Evolutionary conservation across 1,140 invertebrate genomes (phyloP).

Genomic region (Sipha flava): DNA sequence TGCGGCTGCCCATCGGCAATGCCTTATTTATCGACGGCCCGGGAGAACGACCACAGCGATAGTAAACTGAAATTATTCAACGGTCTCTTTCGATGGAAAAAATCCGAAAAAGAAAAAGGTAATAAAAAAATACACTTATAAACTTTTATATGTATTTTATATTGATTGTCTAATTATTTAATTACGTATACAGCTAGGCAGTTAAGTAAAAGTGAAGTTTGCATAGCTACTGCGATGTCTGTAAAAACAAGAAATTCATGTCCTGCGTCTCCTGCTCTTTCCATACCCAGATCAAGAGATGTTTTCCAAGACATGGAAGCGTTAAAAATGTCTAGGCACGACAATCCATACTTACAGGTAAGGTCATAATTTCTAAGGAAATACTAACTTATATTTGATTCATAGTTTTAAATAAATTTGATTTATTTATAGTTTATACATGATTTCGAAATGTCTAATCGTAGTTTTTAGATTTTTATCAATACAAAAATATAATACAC

Average conservation of each 20-base stretch:
- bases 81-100: constrained; percentile 14
- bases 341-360: constrained; percentile 73
- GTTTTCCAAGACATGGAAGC: constrained; percentile 52
- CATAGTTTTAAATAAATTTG: too few species aligned
- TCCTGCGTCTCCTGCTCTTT: constrained; percentile 47
- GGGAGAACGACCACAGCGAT: constrained; percentile 3
- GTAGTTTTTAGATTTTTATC: too few species aligned
- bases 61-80: constrained; percentile 15
- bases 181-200: background rate
- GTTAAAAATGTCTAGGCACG: constrained; percentile 65
- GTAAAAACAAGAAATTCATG: constrained; percentile 37
- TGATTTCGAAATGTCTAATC: too few species aligned
- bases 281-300: constrained; percentile 59
- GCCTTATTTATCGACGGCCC: constrained; percentile 19
- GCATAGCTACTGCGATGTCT: constrained; percentile 11
- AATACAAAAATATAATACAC: too few species aligned
- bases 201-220: constrained; percentile 23
- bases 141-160: background rate
- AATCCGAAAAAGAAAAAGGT: constrained; percentile 27
- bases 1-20: constrained; percentile 10
- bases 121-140: background rate
- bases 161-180: background rate
- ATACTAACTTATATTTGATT: too few species aligned
- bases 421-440: too few species aligned
- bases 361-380: too few species aligned